Evolutionary conservation across 1,140 invertebrate species (phyloP).

Genomic region (Sipha flava): DNA sequence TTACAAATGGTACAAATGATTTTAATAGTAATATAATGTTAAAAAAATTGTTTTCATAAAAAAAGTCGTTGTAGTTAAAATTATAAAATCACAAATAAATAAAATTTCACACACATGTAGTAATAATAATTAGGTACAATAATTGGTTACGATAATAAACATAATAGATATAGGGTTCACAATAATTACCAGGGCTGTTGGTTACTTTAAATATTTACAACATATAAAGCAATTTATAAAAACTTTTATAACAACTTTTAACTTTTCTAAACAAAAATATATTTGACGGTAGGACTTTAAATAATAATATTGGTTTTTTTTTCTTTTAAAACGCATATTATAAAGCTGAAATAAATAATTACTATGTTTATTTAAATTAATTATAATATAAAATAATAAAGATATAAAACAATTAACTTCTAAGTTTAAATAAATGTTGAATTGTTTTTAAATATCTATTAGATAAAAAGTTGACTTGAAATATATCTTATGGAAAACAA

Average conservation of each 20-base stretch:
- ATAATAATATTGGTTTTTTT: not conserved
- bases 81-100: slow-evolving; percentile 23
- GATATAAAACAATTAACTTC: not conserved
- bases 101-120: not conserved
- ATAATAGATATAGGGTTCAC: not conserved
- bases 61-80: slow-evolving; percentile 23
- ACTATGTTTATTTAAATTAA: not conserved
- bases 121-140: not conserved
- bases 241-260: not conserved
- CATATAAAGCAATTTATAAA: not conserved
- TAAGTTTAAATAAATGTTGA: too few relatives aligned
- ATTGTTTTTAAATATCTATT: too few relatives aligned
- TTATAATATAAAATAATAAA: not conserved
- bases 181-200: not conserved
- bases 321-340: not conserved
- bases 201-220: not conserved
- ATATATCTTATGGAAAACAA: too few relatives aligned
- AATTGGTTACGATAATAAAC: slow-evolving; percentile 7
- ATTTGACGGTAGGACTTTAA: not conserved
- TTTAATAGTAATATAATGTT: not conserved
- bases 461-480: too few relatives aligned
- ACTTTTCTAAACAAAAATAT: not conserved
- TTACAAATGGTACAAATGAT: not conserved
- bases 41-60: slow-evolving; percentile 15
- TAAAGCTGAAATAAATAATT: not conserved